Percentiles rank a stretch among this genome's conserved stretches.
phyloP scores from a whole-genome alignment of 2,113 vertebrate genomes.

The Arizona elegans region DNA sequence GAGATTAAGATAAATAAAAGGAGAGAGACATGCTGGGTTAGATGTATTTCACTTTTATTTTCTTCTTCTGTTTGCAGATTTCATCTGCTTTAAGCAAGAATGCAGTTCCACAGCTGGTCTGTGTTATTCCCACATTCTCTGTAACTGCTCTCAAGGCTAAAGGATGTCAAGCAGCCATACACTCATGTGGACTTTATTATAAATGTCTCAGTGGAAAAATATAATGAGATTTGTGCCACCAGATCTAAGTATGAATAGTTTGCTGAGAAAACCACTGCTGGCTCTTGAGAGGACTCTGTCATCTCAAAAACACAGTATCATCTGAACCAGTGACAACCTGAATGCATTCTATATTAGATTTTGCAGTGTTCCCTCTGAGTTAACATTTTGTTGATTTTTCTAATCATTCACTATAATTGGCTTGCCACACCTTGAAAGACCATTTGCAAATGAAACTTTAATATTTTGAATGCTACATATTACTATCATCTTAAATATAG shows the following conservation, averaged over 20 bases:
- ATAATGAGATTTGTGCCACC: conserved; percentile 17
- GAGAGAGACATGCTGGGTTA: conserved; percentile 7
- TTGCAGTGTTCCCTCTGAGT: background rate
- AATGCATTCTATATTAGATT: background rate
- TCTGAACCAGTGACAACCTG: background rate
- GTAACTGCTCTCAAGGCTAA: conserved; percentile 41
- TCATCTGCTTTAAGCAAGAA: conserved; percentile 36
- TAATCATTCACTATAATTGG: background rate
- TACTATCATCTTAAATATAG: background rate
- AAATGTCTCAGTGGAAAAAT: conserved; percentile 12
- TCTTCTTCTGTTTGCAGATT: conserved; percentile 42
- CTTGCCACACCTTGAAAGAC: background rate
- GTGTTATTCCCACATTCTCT: conserved; percentile 55
- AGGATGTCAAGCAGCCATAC: conserved; percentile 32
- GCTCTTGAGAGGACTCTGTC: background rate
- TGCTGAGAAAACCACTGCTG: background rate
- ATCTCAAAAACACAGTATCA: background rate
- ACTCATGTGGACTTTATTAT: conserved; percentile 38
- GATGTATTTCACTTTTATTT: conserved; percentile 12
- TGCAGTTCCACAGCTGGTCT: conserved; percentile 50
- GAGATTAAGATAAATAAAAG: conserved; percentile 42
- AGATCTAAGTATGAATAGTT: conserved; percentile 9
- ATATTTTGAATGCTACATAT: background rate
- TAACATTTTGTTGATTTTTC: background rate
- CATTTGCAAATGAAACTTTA: background rate